Percentiles rank a stretch among this genome's conserved stretches.
phyloP scores from a whole-genome alignment of 2,113 vertebrate species.

The Chascanopsetta lugubris region DNA sequence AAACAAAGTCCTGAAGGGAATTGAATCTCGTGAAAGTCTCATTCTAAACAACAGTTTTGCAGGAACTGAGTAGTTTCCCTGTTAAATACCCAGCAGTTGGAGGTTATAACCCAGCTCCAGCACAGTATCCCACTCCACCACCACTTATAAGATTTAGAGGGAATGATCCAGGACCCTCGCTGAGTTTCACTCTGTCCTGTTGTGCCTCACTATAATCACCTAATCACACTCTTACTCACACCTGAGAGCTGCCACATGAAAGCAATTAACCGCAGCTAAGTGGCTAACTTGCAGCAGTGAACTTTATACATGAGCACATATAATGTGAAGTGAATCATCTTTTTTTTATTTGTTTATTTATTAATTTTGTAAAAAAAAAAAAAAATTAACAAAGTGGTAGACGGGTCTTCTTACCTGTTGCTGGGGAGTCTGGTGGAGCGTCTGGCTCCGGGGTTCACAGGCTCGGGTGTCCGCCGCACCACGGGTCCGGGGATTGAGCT shows the following conservation, averaged over 20 bases:
- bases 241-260: slow-evolving; percentile 29
- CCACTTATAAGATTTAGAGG: neutral
- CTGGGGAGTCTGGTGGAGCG: slow-evolving; percentile 56
- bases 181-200: slow-evolving; percentile 9
- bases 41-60: neutral
- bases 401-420: slow-evolving; percentile 73
- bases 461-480: slow-evolving; percentile 35
- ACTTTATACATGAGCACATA: too few species aligned
- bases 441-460: slow-evolving; percentile 34
- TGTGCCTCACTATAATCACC: slow-evolving; percentile 29
- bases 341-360: too few species aligned
- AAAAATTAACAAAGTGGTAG: too few species aligned
- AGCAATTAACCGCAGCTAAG: slow-evolving; percentile 43
- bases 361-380: too few species aligned
- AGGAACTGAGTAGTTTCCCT: neutral
- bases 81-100: neutral
- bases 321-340: too few species aligned
- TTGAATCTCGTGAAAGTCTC: neutral
- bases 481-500: slow-evolving; percentile 21
- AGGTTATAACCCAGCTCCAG: neutral
- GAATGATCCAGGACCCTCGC: neutral
- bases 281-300: slow-evolving; percentile 4
- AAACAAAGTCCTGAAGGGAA: too few species aligned
- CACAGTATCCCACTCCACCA: slow-evolving; percentile 9
- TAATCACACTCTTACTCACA: slow-evolving; percentile 40